Evolutionary conservation across 2,113 vertebrate genomes (phyloP).

Genomic region (Rhinichthys klamathensis): DNA sequence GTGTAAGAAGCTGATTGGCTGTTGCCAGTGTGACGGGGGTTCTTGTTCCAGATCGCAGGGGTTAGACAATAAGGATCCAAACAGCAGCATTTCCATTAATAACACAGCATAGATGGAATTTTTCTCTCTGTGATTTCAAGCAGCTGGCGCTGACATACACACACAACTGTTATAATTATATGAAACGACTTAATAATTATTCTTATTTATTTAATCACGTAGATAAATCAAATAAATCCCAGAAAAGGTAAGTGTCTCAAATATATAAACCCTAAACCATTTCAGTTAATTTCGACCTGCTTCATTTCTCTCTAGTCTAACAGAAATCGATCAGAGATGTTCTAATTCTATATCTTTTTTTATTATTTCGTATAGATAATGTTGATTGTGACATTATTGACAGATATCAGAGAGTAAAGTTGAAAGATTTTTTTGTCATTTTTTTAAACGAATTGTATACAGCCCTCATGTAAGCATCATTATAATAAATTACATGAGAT

Average conservation of each 20-base stretch:
- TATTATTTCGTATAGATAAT: background rate
- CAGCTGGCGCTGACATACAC: background rate
- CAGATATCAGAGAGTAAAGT: background rate
- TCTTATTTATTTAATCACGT: background rate
- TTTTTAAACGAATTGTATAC: background rate
- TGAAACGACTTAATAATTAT: background rate
- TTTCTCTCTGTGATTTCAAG: background rate
- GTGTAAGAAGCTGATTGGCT: slow-evolving; percentile 71
- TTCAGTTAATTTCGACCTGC: background rate
- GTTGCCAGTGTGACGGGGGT: slow-evolving; percentile 64
- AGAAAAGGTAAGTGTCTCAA: slow-evolving; percentile 53
- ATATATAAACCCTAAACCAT: slow-evolving; percentile 17
- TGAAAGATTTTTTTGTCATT: background rate
- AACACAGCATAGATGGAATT: slow-evolving; percentile 66
- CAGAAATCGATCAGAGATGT: background rate
- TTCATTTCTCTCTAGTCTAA: background rate
- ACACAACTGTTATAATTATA: background rate
- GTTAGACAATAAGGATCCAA: slow-evolving; percentile 75
- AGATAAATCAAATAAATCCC: slow-evolving; percentile 46
- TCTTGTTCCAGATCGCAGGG: slow-evolving; percentile 72
- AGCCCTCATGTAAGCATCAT: background rate
- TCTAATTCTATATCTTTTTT: background rate
- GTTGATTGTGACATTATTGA: background rate
- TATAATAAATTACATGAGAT: slow-evolving; percentile 3
- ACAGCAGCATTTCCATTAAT: slow-evolving; percentile 72